Conservation (phyloP, 2,113 vertebrate genomes). For the Felis chaus region DNA sequence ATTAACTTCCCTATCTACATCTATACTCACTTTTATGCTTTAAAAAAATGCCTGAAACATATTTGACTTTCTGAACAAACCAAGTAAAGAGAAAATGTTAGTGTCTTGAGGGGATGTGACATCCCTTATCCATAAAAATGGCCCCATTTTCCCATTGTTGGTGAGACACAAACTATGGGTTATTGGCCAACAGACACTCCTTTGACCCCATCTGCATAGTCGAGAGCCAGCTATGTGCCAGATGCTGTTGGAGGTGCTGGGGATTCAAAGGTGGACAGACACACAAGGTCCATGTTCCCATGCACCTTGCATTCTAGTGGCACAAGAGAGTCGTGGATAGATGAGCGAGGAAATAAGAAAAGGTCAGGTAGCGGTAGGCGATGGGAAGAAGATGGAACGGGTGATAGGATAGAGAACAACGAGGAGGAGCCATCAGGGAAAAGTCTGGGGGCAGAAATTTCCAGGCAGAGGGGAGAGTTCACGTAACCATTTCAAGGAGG, state of each 20-base stretch:
- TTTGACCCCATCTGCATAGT: no score
- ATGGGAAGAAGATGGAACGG: neutral
- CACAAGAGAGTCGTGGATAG: neutral
- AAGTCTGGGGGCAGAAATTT: neutral
- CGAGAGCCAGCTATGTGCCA: neutral
- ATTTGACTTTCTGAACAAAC: neutral
- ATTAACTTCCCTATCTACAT: neutral
- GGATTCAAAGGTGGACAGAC: neutral
- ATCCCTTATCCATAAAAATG: neutral
- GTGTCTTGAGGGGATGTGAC: neutral
- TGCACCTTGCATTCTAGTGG: neutral
- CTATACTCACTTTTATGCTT: neutral
- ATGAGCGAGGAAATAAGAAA: neutral
- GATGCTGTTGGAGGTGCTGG: neutral
- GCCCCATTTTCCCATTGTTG: neutral
- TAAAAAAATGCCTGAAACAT: neutral
- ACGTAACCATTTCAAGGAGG: neutral
- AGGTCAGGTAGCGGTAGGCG: rapidly evolving
- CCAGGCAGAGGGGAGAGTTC: neutral
- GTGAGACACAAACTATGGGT: neutral
- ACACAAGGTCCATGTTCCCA: no score
- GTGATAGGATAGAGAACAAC: rapidly evolving
- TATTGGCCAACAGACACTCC: neutral
- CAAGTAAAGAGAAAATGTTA: neutral
- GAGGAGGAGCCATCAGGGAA: no score